Percentiles rank a stretch among this genome's conserved stretches.
Conservation (phyloP, 2,888 invertebrate species). For the Cataglyphis rosenhaueri region DNA sequence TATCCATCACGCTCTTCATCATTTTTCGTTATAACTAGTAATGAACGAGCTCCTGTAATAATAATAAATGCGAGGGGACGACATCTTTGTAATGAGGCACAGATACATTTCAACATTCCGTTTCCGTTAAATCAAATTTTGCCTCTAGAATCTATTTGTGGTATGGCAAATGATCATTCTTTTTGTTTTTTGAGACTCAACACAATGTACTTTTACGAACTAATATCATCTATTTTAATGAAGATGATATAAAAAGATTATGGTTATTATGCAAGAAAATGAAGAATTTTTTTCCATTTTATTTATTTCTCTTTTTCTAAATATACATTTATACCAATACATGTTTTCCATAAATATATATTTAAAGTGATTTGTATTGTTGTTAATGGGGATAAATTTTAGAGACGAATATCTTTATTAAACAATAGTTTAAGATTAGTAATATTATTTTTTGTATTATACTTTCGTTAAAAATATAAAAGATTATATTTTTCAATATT, state of each 20-base stretch:
- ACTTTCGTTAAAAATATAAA: background rate
- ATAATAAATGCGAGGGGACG: background rate
- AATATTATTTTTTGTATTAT: background rate
- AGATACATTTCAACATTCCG: background rate
- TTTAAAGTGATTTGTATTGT: background rate
- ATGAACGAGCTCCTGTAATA: background rate
- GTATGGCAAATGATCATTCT: background rate
- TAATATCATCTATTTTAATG: background rate
- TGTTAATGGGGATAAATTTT: background rate
- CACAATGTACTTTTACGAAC: background rate
- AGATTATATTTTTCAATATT: background rate
- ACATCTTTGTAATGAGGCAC: background rate
- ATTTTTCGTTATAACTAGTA: background rate
- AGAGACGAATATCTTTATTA: background rate
- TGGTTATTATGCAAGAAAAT: background rate
- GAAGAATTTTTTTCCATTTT: background rate
- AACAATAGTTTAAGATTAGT: background rate
- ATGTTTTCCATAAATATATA: background rate
- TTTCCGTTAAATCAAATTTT: background rate
- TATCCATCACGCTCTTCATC: background rate
- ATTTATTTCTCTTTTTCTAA: background rate
- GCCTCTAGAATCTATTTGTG: background rate
- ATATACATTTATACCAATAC: background rate
- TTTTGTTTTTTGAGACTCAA: background rate
- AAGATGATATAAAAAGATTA: background rate